These are phyloP conservation scores for Trachymyrmex cornetzi DNA, from an alignment of 1,140 invertebrate species.

Conservation along the genomic window DNA sequence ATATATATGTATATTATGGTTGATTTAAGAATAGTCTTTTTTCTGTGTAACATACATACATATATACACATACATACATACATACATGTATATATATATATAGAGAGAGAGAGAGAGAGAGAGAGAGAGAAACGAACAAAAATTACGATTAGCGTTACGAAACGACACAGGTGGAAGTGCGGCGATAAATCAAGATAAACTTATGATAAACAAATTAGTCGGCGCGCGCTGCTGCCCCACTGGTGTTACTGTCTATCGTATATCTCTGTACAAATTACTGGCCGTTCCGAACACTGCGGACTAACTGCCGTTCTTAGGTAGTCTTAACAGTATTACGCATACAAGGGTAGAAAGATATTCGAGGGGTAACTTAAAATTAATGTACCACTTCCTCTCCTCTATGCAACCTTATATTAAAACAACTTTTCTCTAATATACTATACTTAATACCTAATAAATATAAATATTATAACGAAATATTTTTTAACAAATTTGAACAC, in stretches of 20 bases:
- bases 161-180: conserved; percentile 52
- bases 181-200: conserved; percentile 81
- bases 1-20: too few species aligned
- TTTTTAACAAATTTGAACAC: neutral
- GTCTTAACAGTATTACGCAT: conserved; percentile 75
- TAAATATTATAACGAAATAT: neutral
- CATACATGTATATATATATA: too few species aligned
- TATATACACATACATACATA: too few species aligned
- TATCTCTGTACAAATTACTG: conserved; percentile 83
- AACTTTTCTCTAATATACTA: conserved; percentile 39
- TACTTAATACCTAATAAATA: neutral
- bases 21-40: too few species aligned
- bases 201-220: conserved; percentile 85
- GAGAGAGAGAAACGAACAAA: conserved; percentile 7
- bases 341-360: conserved; percentile 80
- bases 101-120: conserved; percentile 2
- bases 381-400: conserved; percentile 83
- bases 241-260: conserved; percentile 80
- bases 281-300: conserved; percentile 80
- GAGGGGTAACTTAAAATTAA: conserved; percentile 85
- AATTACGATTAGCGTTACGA: conserved; percentile 67
- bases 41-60: too few species aligned
- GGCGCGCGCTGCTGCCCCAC: conserved; percentile 67
- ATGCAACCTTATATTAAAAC: conserved; percentile 66
- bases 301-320: conserved; percentile 79